Percentiles rank a stretch among this genome's conserved stretches.
These are phyloP conservation scores for Morpho deidamia DNA, from an alignment of 2,888 invertebrate genomes.

Conservation along the genomic window DNA sequence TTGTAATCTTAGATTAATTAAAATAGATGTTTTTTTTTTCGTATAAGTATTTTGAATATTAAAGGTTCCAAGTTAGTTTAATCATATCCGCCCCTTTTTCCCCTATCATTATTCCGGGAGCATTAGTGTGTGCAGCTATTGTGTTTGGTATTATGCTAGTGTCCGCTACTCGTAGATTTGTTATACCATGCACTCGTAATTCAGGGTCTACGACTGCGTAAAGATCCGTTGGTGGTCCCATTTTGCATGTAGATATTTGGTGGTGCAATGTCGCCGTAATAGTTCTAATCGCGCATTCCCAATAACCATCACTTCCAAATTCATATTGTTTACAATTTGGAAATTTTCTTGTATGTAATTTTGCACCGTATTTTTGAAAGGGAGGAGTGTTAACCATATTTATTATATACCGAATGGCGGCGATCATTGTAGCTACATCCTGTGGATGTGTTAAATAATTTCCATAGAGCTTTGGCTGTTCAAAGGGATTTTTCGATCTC, in stretches of 20 bases:
- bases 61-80: conserved; percentile 67
- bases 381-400: conserved; percentile 75
- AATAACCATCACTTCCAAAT: conserved; percentile 80
- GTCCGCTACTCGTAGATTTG: conserved; percentile 81
- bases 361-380: conserved; percentile 80
- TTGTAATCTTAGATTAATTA: no score
- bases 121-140: conserved; percentile 82
- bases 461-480: conserved; percentile 82
- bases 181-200: conserved; percentile 79
- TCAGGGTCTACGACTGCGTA: conserved; percentile 81
- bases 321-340: conserved; percentile 72
- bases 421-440: conserved; percentile 79
- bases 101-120: conserved; percentile 84
- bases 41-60: background rate
- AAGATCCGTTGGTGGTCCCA: conserved; percentile 79
- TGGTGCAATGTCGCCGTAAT: conserved; percentile 82
- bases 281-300: conserved; percentile 81
- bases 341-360: conserved; percentile 70
- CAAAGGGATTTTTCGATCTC: conserved; percentile 80
- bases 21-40: background rate
- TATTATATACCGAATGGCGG: conserved; percentile 77
- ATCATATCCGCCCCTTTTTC: conserved; percentile 84
- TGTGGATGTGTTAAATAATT: conserved; percentile 82
- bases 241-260: conserved; percentile 83
- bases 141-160: conserved; percentile 83